Conservation (phyloP, 30 jellyfish, hydroid and myxozoan species). For the Clytia hemisphaerica region DNA sequence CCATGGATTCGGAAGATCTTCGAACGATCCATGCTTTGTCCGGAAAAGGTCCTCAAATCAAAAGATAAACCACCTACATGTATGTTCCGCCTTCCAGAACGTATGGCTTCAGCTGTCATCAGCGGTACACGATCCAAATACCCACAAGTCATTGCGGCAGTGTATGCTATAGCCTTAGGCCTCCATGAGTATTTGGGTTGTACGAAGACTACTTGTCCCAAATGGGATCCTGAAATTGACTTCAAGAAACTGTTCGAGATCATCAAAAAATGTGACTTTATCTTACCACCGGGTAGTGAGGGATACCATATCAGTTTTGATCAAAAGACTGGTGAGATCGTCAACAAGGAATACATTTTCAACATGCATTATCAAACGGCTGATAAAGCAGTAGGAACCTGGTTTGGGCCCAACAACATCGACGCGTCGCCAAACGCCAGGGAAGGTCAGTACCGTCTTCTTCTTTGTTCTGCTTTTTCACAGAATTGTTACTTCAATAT, state of each 20-base stretch:
- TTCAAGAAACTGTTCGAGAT: conserved; percentile 16
- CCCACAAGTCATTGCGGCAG: conserved; percentile 73
- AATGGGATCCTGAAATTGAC: neutral
- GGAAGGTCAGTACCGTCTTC: too few relatives aligned
- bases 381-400: too few relatives aligned
- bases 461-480: too few relatives aligned
- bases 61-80: neutral
- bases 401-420: too few relatives aligned
- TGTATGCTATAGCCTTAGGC: conserved; percentile 60
- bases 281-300: conserved; percentile 30
- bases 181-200: conserved; percentile 32
- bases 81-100: too few relatives aligned
- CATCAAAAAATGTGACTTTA: conserved; percentile 22
- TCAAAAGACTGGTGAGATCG: too few relatives aligned
- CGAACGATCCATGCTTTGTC: neutral
- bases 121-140: conserved; percentile 59
- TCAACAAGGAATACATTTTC: too few relatives aligned
- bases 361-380: too few relatives aligned
- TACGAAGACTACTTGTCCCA: neutral
- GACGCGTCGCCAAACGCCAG: too few relatives aligned
- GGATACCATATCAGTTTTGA: too few relatives aligned
- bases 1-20: conserved; percentile 6
- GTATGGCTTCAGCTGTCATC: too few relatives aligned
- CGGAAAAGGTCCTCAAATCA: neutral
- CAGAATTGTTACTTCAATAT: too few relatives aligned